These are phyloP conservation scores for Salvelinus namaycush DNA, from an alignment of 2,113 vertebrate species.

Conservation along the genomic window DNA sequence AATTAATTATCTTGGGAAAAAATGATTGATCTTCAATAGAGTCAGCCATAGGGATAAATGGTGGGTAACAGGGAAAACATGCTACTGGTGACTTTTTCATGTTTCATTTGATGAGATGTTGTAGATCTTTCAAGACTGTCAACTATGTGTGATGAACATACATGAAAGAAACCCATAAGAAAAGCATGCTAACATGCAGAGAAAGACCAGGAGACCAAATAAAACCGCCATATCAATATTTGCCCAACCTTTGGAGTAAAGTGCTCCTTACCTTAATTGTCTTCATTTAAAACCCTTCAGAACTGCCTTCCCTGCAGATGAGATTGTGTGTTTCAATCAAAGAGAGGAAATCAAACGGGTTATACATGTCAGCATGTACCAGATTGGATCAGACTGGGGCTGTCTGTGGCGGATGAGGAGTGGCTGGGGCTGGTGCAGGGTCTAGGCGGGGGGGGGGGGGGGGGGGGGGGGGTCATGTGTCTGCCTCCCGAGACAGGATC, in stretches of 20 bases:
- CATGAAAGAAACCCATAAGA: background rate
- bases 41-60: background rate
- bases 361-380: slow-evolving; percentile 19
- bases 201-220: background rate
- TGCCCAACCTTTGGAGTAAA: background rate
- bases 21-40: background rate
- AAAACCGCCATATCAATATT: background rate
- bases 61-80: background rate
- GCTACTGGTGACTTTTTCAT: background rate
- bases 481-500: background rate
- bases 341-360: slow-evolving; percentile 35
- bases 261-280: slow-evolving; percentile 26
- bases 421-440: background rate
- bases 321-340: slow-evolving; percentile 39
- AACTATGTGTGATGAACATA: background rate
- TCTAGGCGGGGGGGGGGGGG: background rate
- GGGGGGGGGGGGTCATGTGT: background rate
- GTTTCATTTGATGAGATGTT: background rate
- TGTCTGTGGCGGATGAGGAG: slow-evolving; percentile 4
- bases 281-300: slow-evolving; percentile 29
- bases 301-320: slow-evolving; percentile 8
- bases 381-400: slow-evolving; percentile 33
- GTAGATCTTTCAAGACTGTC: background rate
- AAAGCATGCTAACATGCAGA: background rate
- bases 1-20: too few relatives aligned